Conservation (phyloP, 2,797 vertebrate species). For the Clarias platycephalus region DNA sequence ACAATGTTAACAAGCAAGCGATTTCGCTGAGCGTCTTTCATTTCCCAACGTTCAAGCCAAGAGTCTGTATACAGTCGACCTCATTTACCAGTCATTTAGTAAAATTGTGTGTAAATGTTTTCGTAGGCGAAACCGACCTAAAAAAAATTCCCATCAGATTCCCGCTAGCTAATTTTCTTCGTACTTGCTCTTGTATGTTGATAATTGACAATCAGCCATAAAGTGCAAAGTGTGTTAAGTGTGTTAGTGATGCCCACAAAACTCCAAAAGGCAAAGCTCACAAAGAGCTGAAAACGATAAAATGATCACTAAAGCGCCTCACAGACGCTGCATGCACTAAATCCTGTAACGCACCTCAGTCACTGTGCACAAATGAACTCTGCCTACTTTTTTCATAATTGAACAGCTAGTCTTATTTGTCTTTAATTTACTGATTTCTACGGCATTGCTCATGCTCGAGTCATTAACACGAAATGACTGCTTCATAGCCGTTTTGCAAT, state of each 20-base stretch:
- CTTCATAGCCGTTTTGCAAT: not conserved
- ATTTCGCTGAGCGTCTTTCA: constrained; percentile 9
- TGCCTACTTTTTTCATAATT: not conserved
- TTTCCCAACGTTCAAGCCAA: not conserved
- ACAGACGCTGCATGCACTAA: not conserved
- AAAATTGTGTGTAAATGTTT: constrained; percentile 6
- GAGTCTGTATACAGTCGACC: not conserved
- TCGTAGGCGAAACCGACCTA: not conserved
- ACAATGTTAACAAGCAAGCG: constrained; percentile 23
- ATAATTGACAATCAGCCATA: constrained; percentile 1
- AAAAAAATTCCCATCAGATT: not conserved
- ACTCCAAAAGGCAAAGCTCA: not conserved
- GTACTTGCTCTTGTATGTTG: not conserved
- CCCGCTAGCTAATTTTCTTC: not conserved
- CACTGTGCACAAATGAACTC: not conserved
- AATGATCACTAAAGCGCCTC: not conserved
- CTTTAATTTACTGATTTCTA: not conserved
- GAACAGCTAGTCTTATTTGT: not conserved
- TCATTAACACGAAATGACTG: not conserved
- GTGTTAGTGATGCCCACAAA: not conserved
- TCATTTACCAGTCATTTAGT: constrained; percentile 14
- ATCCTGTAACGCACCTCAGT: not conserved
- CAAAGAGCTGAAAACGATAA: not conserved
- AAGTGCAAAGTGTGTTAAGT: not conserved
- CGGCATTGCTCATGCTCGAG: not conserved